phyloP scores from a whole-genome alignment of 2,113 vertebrate species.

The Notarius quadriscutis region DNA sequence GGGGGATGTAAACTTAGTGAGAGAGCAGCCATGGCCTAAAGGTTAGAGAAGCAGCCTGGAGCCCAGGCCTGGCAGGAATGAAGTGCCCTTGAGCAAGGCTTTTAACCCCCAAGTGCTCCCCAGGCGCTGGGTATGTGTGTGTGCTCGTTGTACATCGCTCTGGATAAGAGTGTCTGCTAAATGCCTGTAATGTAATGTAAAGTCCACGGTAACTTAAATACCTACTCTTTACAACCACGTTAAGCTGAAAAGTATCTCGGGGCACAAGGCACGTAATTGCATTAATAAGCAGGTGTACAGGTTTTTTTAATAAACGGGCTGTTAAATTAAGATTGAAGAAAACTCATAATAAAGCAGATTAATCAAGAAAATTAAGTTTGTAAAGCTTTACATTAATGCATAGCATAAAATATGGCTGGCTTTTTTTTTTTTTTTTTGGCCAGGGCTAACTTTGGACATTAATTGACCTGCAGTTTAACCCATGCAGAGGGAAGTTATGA shows the following conservation, averaged over 20 bases:
- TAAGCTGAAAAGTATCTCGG: not conserved
- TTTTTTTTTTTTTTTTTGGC: not conserved
- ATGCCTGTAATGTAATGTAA: not conserved
- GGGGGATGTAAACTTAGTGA: not conserved
- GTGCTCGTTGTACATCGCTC: too few relatives aligned
- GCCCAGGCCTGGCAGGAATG: too few relatives aligned
- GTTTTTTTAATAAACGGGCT: not conserved
- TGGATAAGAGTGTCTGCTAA: too few relatives aligned
- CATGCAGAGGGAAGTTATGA: not conserved
- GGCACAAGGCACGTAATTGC: not conserved
- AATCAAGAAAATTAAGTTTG: not conserved
- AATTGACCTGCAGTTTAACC: not conserved
- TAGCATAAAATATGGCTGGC: not conserved
- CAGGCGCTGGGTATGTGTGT: too few relatives aligned
- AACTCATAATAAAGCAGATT: not conserved
- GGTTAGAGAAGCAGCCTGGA: too few relatives aligned
- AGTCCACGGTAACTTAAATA: not conserved
- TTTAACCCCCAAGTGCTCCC: too few relatives aligned
- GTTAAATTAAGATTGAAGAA: not conserved
- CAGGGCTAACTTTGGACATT: not conserved
- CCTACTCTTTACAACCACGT: not conserved
- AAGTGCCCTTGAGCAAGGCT: too few relatives aligned
- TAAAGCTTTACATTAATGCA: not conserved
- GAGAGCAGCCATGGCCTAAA: too few relatives aligned
- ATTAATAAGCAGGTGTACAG: not conserved